Conservation (phyloP, 2,888 invertebrate species). For the Tridacna crocea region DNA sequence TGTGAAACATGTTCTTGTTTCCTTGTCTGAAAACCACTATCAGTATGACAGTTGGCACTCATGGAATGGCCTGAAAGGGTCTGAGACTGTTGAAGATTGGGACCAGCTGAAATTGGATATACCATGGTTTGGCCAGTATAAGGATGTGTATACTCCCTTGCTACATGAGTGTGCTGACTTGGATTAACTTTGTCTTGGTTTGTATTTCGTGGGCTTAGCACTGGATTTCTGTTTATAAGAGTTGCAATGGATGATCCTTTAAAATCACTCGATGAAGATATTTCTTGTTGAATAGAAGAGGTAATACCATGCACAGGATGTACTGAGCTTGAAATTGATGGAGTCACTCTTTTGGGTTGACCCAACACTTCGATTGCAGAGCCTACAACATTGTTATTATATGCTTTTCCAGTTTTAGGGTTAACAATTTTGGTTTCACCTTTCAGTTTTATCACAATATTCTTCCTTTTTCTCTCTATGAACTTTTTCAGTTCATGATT, state of each 20-base stretch:
- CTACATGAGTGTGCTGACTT: neutral
- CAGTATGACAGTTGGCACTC: neutral
- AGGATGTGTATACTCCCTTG: slow-evolving; percentile 41
- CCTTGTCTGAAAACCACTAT: neutral
- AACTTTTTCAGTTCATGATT: slow-evolving; percentile 52
- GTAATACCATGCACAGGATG: slow-evolving; percentile 40
- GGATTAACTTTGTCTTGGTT: neutral
- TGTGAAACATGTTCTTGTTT: neutral
- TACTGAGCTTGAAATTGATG: neutral
- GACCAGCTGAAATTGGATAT: slow-evolving; percentile 23
- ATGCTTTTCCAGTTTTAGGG: slow-evolving; percentile 52
- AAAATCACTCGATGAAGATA: neutral
- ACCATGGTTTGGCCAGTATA: slow-evolving; percentile 30
- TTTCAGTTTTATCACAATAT: slow-evolving; percentile 62
- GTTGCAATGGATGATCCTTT: slow-evolving; percentile 31
- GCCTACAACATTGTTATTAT: slow-evolving; percentile 37
- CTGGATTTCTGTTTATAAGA: slow-evolving; percentile 15
- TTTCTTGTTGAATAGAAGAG: neutral
- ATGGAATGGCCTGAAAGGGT: neutral
- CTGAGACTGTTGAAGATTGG: neutral
- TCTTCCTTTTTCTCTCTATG: slow-evolving; percentile 60
- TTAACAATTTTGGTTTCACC: slow-evolving; percentile 48
- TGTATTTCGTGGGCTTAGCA: slow-evolving; percentile 20
- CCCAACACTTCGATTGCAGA: slow-evolving; percentile 56
- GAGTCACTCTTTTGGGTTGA: slow-evolving; percentile 21